Conservation (phyloP, 64 coral and sea anemone species). For the Pachyseris speciosa region DNA sequence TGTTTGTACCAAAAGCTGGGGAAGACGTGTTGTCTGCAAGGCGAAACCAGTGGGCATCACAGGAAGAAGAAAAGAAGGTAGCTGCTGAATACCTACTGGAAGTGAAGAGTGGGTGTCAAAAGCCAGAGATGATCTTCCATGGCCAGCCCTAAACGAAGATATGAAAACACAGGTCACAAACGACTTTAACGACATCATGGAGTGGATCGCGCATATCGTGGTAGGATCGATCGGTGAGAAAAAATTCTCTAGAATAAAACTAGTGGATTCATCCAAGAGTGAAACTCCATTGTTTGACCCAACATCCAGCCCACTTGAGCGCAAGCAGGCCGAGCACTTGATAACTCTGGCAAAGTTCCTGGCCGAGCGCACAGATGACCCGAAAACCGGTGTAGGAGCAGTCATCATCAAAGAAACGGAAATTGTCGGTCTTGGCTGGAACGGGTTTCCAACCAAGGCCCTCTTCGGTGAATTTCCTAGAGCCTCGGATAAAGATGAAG, state of each 20-base stretch:
- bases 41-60: background rate
- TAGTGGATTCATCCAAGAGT: no score
- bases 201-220: slow-evolving; percentile 2
- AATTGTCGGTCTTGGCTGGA: slow-evolving; percentile 42
- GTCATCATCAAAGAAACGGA: slow-evolving; percentile 31
- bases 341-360: slow-evolving; percentile 50
- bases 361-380: slow-evolving; percentile 61
- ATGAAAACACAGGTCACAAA: background rate
- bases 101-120: background rate
- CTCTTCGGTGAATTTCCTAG: slow-evolving; percentile 47
- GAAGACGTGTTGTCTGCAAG: background rate
- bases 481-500: background rate
- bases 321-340: background rate
- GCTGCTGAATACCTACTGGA: slow-evolving; percentile 7
- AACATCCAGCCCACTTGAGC: background rate
- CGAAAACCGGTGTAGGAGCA: slow-evolving; percentile 36
- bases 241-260: no score
- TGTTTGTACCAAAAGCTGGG: background rate
- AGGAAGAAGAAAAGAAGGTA: background rate
- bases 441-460: slow-evolving; percentile 44
- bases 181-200: background rate
- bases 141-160: background rate
- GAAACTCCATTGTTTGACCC: background rate
- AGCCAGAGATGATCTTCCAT: slow-evolving; percentile 6
- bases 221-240: background rate